Conservation (phyloP, 2,113 vertebrate genomes). For the Cheilinus undulatus region DNA sequence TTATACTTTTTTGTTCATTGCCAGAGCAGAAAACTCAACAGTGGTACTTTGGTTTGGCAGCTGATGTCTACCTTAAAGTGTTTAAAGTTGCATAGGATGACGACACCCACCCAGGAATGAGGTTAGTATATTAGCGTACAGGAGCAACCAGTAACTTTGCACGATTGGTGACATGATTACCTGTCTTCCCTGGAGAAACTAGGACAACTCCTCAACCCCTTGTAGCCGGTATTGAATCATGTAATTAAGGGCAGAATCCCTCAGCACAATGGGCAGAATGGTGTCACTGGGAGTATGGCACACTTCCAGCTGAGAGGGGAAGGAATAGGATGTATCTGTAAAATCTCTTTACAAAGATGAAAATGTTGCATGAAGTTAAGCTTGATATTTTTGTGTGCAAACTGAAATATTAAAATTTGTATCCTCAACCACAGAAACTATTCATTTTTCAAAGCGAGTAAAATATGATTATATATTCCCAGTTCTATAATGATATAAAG, state of each 20-base stretch:
- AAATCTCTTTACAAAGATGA: neutral
- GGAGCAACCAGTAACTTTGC: slow-evolving; percentile 54
- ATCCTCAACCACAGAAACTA: neutral
- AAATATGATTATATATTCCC: neutral
- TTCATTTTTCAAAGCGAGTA: neutral
- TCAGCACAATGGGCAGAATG: slow-evolving; percentile 46
- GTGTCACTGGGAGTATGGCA: slow-evolving; percentile 39
- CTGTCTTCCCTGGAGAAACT: slow-evolving; percentile 39
- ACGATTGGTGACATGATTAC: slow-evolving; percentile 59
- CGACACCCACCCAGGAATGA: slow-evolving; percentile 48
- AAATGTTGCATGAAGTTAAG: neutral
- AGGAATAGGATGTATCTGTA: slow-evolving; percentile 12
- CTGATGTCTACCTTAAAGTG: slow-evolving; percentile 25
- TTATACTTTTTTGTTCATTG: neutral
- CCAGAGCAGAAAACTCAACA: neutral
- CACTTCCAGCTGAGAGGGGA: neutral
- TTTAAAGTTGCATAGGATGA: slow-evolving; percentile 59
- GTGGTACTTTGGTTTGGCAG: neutral
- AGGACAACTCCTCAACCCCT: slow-evolving; percentile 48
- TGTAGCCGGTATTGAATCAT: slow-evolving; percentile 42
- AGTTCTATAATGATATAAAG: neutral
- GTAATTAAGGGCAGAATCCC: slow-evolving; percentile 74
- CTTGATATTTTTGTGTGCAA: neutral
- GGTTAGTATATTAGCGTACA: slow-evolving; percentile 44
- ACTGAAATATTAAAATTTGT: neutral